Evolutionary conservation across 2,888 invertebrate genomes (phyloP).

Genomic region (Leptothorax acervorum): DNA sequence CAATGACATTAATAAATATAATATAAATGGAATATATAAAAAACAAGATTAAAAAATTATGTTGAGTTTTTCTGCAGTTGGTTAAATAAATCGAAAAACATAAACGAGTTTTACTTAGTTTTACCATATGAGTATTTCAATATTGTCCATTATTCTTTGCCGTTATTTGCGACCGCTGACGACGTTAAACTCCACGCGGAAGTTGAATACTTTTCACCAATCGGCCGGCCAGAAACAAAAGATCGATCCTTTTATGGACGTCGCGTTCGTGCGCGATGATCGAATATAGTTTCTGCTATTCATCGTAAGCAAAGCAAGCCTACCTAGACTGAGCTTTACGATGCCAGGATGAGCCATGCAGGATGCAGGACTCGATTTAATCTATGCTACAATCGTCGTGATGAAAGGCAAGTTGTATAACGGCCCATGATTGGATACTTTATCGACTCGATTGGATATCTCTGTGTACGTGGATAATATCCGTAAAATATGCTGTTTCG

Average conservation of each 20-base stretch:
- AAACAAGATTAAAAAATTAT: background rate
- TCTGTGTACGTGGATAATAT: conserved; percentile 39
- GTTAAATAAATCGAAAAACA: conserved; percentile 1
- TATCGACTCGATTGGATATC: conserved; percentile 51
- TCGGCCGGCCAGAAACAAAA: conserved; percentile 2
- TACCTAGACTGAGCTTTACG: conserved; percentile 44
- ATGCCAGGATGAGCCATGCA: conserved; percentile 27
- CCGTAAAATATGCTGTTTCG: conserved; percentile 48
- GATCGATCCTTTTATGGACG: conserved; percentile 56
- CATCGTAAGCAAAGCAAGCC: conserved; percentile 58
- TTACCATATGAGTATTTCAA: background rate
- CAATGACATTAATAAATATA: background rate
- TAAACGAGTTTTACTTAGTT: background rate
- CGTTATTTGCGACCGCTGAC: background rate
- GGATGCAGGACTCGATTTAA: conserved; percentile 36
- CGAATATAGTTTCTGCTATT: conserved; percentile 49
- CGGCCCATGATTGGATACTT: conserved; percentile 52
- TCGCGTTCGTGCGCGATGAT: conserved; percentile 51
- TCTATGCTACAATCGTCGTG: conserved; percentile 46
- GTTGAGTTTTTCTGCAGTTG: background rate
- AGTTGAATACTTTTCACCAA: conserved; percentile 11
- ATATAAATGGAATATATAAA: background rate
- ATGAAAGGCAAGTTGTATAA: conserved; percentile 42
- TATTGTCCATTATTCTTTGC: background rate
- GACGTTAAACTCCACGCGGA: conserved; percentile 9